Evolutionary conservation across 23 tunicate genomes (phyloP).

Genomic region (Aplidium turbinatum): DNA sequence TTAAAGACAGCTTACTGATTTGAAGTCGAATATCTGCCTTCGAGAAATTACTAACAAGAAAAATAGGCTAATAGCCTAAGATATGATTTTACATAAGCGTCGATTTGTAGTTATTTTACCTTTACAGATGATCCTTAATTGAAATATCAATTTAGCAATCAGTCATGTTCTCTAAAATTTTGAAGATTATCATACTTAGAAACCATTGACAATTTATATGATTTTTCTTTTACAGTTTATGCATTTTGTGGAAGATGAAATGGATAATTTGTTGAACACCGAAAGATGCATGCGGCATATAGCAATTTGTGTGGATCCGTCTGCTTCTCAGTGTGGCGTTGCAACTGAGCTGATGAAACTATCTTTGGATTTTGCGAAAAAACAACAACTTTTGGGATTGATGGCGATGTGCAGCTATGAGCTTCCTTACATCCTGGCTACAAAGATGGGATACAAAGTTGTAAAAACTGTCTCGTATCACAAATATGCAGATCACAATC

Average conservation of each 20-base stretch:
- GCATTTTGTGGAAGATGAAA: constrained; percentile 46
- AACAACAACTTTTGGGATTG: constrained; percentile 33
- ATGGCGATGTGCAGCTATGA: constrained; percentile 85
- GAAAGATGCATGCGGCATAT: constrained; percentile 84
- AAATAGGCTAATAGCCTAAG: too few species aligned
- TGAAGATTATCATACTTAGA: too few species aligned
- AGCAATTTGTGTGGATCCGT: constrained; percentile 77
- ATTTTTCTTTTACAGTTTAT: constrained; percentile 56
- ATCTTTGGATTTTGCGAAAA: constrained; percentile 53
- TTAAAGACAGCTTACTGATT: too few species aligned
- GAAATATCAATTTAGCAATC: too few species aligned
- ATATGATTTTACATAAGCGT: too few species aligned
- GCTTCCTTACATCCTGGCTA: constrained; percentile 60
- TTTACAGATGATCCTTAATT: too few species aligned
- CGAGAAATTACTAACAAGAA: too few species aligned
- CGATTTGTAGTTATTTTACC: too few species aligned
- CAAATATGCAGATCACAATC: constrained; percentile 30
- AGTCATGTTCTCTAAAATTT: too few species aligned
- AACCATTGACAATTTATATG: too few species aligned
- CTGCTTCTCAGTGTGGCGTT: constrained; percentile 61
- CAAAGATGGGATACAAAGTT: constrained; percentile 71
- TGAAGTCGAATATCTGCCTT: too few species aligned
- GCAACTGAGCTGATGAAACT: constrained; percentile 67
- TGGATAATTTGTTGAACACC: constrained; percentile 29
- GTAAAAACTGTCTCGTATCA: constrained; percentile 43